Evolutionary conservation across 1,140 invertebrate species (phyloP), one percentile per base, ranked within the genome.

Genomic region (Saccostrea cuccullata): DNA sequence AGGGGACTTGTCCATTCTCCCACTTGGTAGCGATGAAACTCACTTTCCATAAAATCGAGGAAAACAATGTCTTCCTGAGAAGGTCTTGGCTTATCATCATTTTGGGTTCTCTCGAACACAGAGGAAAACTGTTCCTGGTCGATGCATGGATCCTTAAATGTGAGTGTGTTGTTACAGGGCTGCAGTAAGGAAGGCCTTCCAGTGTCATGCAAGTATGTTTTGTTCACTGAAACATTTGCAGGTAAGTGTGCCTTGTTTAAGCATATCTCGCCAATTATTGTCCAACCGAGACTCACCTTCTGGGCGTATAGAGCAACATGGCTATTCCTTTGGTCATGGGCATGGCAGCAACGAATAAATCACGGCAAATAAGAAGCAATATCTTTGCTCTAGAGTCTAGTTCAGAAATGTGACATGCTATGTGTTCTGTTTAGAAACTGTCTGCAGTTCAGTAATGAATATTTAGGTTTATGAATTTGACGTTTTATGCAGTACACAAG

Each of bases 261-360:
- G 30, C 87, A 90, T 0, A 84, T 64, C 0, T 88, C 83, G 0
- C 89, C 87, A 3, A 89, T 73, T 36, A 90, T 85, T 0, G 64
- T 85, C 87, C 89, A 90, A 5, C 87, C 87, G 0, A 88, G 40
- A 9, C 58, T 20, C 40, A 88, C 64, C 12, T 56, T 70, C 36
- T 90, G 85, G n/a, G 87, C 89, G 77, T 87, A 89, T 4, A 86
- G 89, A n/a, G 82, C 36, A 12, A 47, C 23, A 8, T 36, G 8
- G 1, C 87, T 73, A 23, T 56, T 82, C 13, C 40, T 85, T 26
- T 90, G 89, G 1, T 90, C 87, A 5, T 67, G 5, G 0, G 88
- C 87, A 26, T 89, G 86, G 30, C 87, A 85, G 82, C 87, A 0
- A 56, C 82, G 1, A 58, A 23, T 11, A 88, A n/a, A 30, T 90